A percentile compares a stretch with the other conserved stretches of the same genome.
Conservation (phyloP, 1,140 invertebrate genomes). For the Drosophila albomicans region DNA sequence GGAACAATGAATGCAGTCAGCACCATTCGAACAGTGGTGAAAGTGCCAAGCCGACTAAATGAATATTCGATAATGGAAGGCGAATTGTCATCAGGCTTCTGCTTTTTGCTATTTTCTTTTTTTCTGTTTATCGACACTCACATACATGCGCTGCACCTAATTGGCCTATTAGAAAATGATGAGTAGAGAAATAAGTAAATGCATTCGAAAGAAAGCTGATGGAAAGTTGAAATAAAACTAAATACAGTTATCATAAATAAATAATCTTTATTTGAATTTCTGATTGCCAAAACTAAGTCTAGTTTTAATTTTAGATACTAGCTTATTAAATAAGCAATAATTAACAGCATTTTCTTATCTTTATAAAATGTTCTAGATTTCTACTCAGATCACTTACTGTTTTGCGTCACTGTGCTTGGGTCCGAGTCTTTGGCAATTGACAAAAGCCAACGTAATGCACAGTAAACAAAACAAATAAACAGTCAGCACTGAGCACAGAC, state of each 20-base stretch:
- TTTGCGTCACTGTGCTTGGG: conserved; percentile 14
- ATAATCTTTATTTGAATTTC: no score
- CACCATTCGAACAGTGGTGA: conserved; percentile 75
- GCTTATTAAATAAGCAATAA: background rate
- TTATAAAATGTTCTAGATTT: background rate
- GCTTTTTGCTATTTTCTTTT: background rate
- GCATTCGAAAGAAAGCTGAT: background rate
- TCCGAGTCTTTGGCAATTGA: conserved; percentile 52
- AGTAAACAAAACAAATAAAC: conserved; percentile 72
- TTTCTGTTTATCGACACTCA: no score
- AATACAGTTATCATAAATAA: no score
- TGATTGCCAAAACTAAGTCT: no score
- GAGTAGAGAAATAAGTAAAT: background rate
- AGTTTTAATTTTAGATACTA: no score
- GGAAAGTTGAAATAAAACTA: no score
- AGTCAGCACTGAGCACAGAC: conserved; percentile 59
- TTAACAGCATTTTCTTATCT: background rate
- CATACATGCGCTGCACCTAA: conserved; percentile 10
- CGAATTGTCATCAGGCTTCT: conserved; percentile 27
- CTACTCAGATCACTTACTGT: background rate
- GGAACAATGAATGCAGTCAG: conserved; percentile 75
- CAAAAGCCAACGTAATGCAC: conserved; percentile 64
- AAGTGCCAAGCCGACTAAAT: conserved; percentile 42
- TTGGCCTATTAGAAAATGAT: conserved; percentile 18
- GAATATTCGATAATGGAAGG: conserved; percentile 52